phyloP scores from a whole-genome alignment of 2,113 vertebrate species.

The Lagopus leucura region DNA sequence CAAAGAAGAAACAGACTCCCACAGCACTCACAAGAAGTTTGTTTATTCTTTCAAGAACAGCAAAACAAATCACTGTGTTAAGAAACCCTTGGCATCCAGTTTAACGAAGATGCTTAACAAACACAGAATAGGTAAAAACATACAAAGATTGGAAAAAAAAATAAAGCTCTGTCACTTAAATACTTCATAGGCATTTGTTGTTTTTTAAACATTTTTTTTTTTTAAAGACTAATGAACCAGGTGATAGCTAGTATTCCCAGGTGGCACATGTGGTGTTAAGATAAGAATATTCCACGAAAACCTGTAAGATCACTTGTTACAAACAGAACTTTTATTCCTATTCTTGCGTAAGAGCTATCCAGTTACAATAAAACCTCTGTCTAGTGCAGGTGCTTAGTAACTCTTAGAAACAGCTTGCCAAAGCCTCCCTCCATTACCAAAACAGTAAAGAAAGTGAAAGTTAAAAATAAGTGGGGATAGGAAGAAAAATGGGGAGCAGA shows the following conservation, averaged over 20 bases:
- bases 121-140: neutral
- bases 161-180: neutral
- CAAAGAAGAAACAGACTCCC: neutral
- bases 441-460: neutral
- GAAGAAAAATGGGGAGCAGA: fast-evolving
- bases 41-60: neutral
- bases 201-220: neutral
- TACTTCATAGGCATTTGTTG: neutral
- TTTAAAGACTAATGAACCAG: neutral
- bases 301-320: neutral
- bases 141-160: neutral
- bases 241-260: fast-evolving
- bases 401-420: neutral
- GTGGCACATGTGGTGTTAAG: neutral
- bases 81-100: neutral
- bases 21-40: neutral
- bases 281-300: neutral
- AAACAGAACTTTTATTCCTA: neutral
- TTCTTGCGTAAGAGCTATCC: neutral
- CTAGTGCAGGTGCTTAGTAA: neutral
- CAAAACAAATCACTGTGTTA: neutral
- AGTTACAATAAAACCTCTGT: neutral
- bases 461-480: too few species aligned
- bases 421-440: neutral
- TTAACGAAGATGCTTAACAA: neutral